These are phyloP conservation scores for Nixonia krombeini DNA, from an alignment of 1,140 invertebrate species.

Conservation along the genomic window DNA sequence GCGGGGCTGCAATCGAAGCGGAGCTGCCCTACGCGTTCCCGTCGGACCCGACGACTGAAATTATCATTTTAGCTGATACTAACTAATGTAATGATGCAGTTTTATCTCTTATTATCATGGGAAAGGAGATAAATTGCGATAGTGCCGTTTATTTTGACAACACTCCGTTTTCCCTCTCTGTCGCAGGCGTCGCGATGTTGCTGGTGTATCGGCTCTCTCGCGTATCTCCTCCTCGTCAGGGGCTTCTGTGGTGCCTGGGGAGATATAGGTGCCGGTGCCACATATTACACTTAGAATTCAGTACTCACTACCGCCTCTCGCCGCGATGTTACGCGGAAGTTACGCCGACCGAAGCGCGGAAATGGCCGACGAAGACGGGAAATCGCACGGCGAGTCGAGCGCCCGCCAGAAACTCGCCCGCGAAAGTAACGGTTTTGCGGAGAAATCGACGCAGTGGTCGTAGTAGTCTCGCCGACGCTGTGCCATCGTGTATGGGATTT, in stretches of 20 bases:
- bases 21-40: slow-evolving; percentile 63
- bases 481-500: too few species aligned
- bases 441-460: too few species aligned
- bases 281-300: neutral
- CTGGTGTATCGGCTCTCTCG: slow-evolving; percentile 45
- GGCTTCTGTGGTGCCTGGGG: slow-evolving; percentile 17
- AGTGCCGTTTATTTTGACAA: slow-evolving; percentile 73
- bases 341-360: too few species aligned
- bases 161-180: slow-evolving; percentile 54
- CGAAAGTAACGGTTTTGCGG: too few species aligned
- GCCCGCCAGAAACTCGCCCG: too few species aligned
- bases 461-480: too few species aligned
- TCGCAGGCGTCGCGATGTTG: slow-evolving; percentile 25
- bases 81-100: slow-evolving; percentile 73
- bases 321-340: too few species aligned
- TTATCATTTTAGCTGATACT: slow-evolving; percentile 74
- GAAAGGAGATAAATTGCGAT: slow-evolving; percentile 73
- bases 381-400: too few species aligned
- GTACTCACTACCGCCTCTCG: too few species aligned
- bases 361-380: too few species aligned
- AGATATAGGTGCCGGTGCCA: slow-evolving; percentile 12
- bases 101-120: slow-evolving; percentile 74
- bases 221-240: slow-evolving; percentile 41
- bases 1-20: too few species aligned
- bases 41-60: slow-evolving; percentile 68